Conservation (phyloP, 1,140 invertebrate genomes). For the Littorina saxatilis region DNA sequence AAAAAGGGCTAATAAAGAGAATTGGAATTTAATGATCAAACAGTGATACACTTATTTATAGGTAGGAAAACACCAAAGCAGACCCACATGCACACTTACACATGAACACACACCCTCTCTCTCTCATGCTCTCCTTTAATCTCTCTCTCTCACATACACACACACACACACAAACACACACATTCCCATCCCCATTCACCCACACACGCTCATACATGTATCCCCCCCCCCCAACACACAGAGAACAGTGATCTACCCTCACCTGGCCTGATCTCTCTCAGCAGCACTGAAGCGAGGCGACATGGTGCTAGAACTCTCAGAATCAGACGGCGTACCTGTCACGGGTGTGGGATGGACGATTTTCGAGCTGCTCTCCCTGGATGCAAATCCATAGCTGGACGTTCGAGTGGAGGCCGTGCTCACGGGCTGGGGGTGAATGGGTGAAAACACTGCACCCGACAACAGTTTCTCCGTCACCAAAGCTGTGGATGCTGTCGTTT, state of each 20-base stretch:
- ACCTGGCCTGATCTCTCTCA: conserved; percentile 30
- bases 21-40: no score
- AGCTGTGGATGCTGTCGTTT: conserved; percentile 9
- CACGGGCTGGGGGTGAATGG: conserved; percentile 70
- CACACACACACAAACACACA: conserved; percentile 16
- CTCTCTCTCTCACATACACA: not conserved
- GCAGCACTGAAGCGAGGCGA: not conserved
- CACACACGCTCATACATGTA: conserved; percentile 1
- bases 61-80: not conserved
- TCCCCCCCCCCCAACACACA: not conserved
- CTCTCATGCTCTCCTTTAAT: not conserved
- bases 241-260: not conserved
- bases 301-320: not conserved
- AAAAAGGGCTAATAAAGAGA: no score
- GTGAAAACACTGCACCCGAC: conserved; percentile 64
- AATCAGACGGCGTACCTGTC: not conserved
- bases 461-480: conserved; percentile 50
- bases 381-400: not conserved
- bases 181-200: not conserved
- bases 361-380: not conserved
- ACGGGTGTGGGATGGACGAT: conserved; percentile 48
- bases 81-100: not conserved
- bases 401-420: conserved; percentile 39
- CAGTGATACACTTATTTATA: no score
- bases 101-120: not conserved